Evolutionary conservation across 2,888 invertebrate species (phyloP).

Genomic region (Labia minor): DNA sequence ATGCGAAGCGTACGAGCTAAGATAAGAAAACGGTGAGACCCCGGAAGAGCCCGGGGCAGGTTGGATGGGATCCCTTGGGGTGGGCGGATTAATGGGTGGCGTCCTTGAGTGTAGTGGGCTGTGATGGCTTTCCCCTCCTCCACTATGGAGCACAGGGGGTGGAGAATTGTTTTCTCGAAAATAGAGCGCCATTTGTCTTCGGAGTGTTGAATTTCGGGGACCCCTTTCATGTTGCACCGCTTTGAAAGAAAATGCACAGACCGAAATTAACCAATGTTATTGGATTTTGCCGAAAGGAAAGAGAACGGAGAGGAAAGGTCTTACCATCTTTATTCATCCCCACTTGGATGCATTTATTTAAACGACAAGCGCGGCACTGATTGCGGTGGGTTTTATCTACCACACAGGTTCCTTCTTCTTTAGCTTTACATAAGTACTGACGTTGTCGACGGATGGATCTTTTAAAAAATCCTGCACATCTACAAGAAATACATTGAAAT

Average conservation of each 20-base stretch:
- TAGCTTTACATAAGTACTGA: conserved; percentile 90
- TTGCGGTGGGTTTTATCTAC: conserved; percentile 95
- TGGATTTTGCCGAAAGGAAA: too few species aligned
- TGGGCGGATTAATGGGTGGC: conserved; percentile 29
- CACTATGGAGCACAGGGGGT: conserved; percentile 23
- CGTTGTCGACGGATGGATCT: conserved; percentile 91
- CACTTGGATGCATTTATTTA: conserved; percentile 78
- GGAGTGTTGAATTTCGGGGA: conserved; percentile 86
- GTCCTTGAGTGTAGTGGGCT: conserved; percentile 32
- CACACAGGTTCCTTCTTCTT: conserved; percentile 69
- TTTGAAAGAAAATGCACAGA: conserved; percentile 38
- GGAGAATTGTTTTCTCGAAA: conserved; percentile 52
- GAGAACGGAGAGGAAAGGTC: conserved; percentile 27
- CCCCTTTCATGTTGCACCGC: conserved; percentile 98
- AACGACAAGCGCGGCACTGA: conserved; percentile 88
- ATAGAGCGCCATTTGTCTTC: conserved; percentile 80
- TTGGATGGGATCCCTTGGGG: conserved; percentile 17
- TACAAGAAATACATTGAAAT: conserved; percentile 30
- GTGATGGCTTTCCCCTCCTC: conserved; percentile 30
- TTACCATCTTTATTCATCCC: conserved; percentile 95
- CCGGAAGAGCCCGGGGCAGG: not conserved
- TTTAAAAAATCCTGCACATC: conserved; percentile 66
- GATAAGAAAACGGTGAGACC: conserved; percentile 32
- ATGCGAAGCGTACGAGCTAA: conserved; percentile 33
- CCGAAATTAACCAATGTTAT: not conserved